Conservation (phyloP, 2,888 invertebrate genomes). For the Schrankia costaestrigalis region DNA sequence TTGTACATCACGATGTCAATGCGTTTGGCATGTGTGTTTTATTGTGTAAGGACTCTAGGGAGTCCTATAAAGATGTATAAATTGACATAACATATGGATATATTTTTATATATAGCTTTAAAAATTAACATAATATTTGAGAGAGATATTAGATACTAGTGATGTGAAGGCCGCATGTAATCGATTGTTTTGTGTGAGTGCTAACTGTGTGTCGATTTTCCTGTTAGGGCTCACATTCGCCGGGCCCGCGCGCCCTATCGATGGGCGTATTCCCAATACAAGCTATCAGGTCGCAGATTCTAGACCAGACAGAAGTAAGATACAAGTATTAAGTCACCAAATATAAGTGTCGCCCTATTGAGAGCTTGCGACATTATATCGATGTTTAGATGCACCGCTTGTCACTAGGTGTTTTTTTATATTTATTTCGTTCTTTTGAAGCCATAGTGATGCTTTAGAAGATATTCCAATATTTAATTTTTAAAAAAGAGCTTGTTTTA, state of each 20-base stretch:
- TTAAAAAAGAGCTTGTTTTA: conserved; percentile 33
- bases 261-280: conserved; percentile 95
- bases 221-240: conserved; percentile 93
- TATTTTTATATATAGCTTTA: conserved; percentile 64
- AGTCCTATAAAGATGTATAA: conserved; percentile 34
- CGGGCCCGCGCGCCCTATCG: conserved; percentile 93
- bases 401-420: conserved; percentile 67
- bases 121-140: conserved; percentile 50
- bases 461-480: conserved; percentile 14
- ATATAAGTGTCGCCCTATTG: conserved; percentile 63
- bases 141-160: conserved; percentile 46
- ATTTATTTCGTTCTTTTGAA: conserved; percentile 34
- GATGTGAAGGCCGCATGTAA: conserved; percentile 65
- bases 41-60: conserved; percentile 23
- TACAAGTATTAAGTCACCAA: conserved; percentile 64
- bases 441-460: conserved; percentile 25
- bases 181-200: conserved; percentile 80
- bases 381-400: conserved; percentile 81
- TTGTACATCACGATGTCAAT: conserved; percentile 30
- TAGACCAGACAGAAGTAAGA: conserved; percentile 95
- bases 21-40: conserved; percentile 61
- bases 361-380: conserved; percentile 71
- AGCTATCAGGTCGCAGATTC: conserved; percentile 92
- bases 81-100: conserved; percentile 48
- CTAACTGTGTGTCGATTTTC: conserved; percentile 81